Conservation (phyloP, 2,113 vertebrate genomes). For the Malaclemys terrapin region DNA sequence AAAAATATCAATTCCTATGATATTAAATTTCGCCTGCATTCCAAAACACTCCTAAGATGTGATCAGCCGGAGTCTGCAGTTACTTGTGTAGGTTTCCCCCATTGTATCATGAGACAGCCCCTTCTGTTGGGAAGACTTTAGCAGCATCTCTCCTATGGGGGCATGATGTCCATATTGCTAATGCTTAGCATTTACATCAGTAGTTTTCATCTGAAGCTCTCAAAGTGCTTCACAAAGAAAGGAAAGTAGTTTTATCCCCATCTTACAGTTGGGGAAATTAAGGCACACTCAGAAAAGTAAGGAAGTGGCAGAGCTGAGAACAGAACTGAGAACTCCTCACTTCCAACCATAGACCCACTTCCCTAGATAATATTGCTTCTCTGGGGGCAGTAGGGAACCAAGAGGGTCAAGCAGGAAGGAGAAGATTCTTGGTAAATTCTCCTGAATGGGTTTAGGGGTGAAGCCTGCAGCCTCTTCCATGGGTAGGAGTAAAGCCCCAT, state of each 20-base stretch:
- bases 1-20: neutral
- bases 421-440: neutral
- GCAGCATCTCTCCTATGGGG: neutral
- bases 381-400: neutral
- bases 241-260: neutral
- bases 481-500: neutral
- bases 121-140: neutral
- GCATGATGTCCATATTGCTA: neutral
- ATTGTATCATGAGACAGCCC: neutral
- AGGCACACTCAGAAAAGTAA: neutral
- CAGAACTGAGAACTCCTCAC: neutral
- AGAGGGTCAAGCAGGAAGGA: neutral
- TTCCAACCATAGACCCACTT: neutral
- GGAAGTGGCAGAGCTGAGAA: neutral
- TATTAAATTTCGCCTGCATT: neutral
- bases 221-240: neutral
- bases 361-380: fast-evolving
- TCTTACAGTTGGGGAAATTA: fast-evolving
- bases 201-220: neutral
- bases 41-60: neutral
- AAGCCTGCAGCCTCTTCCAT: neutral
- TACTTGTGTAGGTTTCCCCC: neutral
- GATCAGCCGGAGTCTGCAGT: neutral
- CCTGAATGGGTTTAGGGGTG: neutral
- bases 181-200: neutral